Conservation (phyloP, 2,888 invertebrate genomes). For the Drosophila neonasuta region DNA sequence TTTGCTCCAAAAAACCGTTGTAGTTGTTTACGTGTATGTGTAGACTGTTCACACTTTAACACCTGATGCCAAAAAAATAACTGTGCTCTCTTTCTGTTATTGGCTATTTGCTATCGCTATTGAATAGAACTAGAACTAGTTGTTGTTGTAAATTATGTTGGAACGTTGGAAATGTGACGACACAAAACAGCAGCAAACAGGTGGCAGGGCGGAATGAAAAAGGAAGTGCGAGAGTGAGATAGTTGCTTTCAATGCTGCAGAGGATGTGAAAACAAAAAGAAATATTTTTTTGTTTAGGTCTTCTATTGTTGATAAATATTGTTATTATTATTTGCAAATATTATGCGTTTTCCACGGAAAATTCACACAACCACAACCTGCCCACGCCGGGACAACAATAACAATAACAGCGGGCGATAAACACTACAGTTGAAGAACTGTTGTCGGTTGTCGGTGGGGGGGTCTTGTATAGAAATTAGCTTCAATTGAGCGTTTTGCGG, state of each 20-base stretch:
- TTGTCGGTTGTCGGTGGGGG: background rate
- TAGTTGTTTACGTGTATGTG: conserved; percentile 30
- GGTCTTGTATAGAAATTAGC: conserved; percentile 62
- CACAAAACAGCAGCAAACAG: conserved; percentile 57
- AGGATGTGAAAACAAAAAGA: conserved; percentile 15
- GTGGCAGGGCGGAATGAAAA: conserved; percentile 46
- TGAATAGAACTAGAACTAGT: conserved; percentile 50
- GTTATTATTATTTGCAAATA: conserved; percentile 49
- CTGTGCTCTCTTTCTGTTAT: conserved; percentile 57
- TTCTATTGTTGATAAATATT: conserved; percentile 32
- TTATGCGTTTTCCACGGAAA: conserved; percentile 62
- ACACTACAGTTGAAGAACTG: conserved; percentile 18
- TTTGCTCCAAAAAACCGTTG: conserved; percentile 48
- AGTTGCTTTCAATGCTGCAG: conserved; percentile 12
- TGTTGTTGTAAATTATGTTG: conserved; percentile 50
- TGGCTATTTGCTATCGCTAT: conserved; percentile 56
- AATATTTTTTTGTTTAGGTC: background rate
- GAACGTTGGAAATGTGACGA: conserved; percentile 44
- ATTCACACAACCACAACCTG: conserved; percentile 26
- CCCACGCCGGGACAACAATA: conserved; percentile 10
- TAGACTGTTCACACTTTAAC: conserved; percentile 65
- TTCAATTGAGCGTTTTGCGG: conserved; percentile 68
- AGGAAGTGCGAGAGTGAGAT: conserved; percentile 14
- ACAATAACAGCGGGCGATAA: conserved; percentile 28
- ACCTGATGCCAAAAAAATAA: conserved; percentile 61